Base-by-base conservation (phyloP, 2,888 invertebrate genomes). In the Agapostemon virescens region DNA sequence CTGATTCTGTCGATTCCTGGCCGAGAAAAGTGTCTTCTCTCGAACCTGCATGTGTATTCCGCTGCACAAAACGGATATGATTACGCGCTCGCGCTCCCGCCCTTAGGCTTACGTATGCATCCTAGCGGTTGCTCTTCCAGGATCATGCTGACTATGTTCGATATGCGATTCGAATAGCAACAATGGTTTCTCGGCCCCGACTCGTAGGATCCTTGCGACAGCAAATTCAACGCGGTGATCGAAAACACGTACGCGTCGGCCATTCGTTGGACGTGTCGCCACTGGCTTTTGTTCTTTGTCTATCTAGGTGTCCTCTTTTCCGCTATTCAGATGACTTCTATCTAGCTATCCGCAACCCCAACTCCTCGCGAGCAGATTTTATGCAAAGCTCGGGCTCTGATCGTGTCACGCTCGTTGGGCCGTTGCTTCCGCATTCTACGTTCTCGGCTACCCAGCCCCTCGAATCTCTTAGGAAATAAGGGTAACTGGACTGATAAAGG, bases 31-130 rank as follows among this genome's bases (percentile, higher is more conserved):
- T 79, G 79, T 74, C 69, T 70, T 49, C 69, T 23, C 55, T 64
- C 71, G 23, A 58, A 68, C 63, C 20, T 23, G n/a, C 23, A 55
- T 73, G 23, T 52, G 78, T 55, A 69, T 17, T 17, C 9, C 11
- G 61, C 30, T 33, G 61, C 20, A 20, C 61, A 76, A 85, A 88
- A 79, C 79, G 77, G 77, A 88, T 80, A 79, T 73, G 88, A 87
- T 88, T 85, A 85, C 83, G 77, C 64, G 74, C 30, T 68, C 69
- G 9, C 23, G 45, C 26, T 45, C 45, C 33, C 30, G 45, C 17
- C 20, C 23, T 42, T 33, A 40, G 68, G 63, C 70, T 79, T 64
- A 26, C 79, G 52, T 74, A 63, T 74, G 80, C 80, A 45, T 33
- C 42, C n/a, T 49, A 11, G 49, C n/a, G 36, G 36, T 6, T 15